Percentiles rank a stretch among this genome's conserved stretches.
phyloP scores from a whole-genome alignment of 2,113 vertebrate species.

The Rhinichthys klamathensis region DNA sequence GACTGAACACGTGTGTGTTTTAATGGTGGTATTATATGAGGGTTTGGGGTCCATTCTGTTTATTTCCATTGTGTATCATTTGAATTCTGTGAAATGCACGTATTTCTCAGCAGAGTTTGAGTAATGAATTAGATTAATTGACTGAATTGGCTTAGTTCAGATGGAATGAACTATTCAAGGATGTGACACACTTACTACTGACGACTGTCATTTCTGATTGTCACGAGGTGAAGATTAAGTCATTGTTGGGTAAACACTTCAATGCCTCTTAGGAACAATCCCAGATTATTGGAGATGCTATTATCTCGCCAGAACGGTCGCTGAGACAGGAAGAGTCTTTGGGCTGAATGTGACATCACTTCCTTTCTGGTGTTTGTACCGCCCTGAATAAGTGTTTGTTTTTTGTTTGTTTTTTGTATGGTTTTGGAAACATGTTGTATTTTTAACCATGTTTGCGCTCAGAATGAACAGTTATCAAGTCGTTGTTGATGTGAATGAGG shows the following conservation, averaged over 20 bases:
- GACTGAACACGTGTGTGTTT: not conserved
- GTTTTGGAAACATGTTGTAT: not conserved
- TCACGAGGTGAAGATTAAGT: not conserved
- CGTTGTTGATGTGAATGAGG: not conserved
- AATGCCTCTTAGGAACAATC: slow-evolving; percentile 9
- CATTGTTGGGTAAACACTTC: slow-evolving; percentile 35
- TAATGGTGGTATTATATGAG: not conserved
- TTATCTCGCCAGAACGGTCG: not conserved
- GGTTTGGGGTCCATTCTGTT: not conserved
- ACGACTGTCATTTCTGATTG: not conserved
- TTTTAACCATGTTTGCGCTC: slow-evolving; percentile 8
- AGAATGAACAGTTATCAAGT: not conserved
- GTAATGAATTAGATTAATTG: slow-evolving; percentile 30
- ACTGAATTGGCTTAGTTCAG: slow-evolving; percentile 26
- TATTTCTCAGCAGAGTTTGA: slow-evolving; percentile 4
- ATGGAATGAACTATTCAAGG: slow-evolving; percentile 10
- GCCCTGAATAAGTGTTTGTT: not conserved
- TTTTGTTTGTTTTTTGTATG: not conserved
- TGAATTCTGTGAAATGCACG: not conserved
- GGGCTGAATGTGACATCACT: not conserved
- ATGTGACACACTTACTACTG: not conserved
- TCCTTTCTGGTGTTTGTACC: not conserved
- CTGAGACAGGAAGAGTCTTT: not conserved
- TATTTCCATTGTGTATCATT: not conserved
- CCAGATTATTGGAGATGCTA: slow-evolving; percentile 9